Percentiles rank a stretch among this genome's conserved stretches.
Conservation (phyloP, 2,797 vertebrate species). For the Falco peregrinus region DNA sequence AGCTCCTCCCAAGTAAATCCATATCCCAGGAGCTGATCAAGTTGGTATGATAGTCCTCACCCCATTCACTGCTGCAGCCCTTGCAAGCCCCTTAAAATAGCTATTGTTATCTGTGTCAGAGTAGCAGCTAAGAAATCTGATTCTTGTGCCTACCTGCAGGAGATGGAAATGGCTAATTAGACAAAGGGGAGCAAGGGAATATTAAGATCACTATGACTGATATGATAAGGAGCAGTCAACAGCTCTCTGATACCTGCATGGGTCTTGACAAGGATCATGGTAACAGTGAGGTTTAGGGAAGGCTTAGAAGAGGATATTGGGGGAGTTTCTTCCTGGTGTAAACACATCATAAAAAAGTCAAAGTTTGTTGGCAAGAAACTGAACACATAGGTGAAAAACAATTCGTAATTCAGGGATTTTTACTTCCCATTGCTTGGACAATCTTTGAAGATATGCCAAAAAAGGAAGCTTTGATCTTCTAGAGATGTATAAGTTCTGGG, state of each 20-base stretch:
- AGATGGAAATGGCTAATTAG: not conserved
- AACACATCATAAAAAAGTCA: not conserved
- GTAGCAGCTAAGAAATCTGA: not conserved
- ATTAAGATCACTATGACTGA: not conserved
- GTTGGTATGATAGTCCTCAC: not conserved
- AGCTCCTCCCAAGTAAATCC: rapidly evolving
- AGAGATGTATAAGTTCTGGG: not conserved
- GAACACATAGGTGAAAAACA: not conserved
- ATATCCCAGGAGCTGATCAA: not conserved
- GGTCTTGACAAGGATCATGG: not conserved
- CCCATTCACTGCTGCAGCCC: not conserved
- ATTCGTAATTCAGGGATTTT: not conserved
- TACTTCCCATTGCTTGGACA: not conserved
- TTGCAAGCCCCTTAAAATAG: not conserved
- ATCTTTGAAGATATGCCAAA: not conserved
- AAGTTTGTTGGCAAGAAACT: not conserved
- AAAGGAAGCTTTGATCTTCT: not conserved
- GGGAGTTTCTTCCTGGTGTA: not conserved
- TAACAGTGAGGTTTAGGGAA: not conserved
- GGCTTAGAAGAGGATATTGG: not conserved
- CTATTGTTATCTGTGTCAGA: not conserved
- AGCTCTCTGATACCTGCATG: not conserved
- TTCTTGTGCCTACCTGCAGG: not conserved
- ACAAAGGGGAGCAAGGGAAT: not conserved
- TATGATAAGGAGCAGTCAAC: not conserved